Conservation (phyloP, 2,113 vertebrate species). For the Bungarus multicinctus region DNA sequence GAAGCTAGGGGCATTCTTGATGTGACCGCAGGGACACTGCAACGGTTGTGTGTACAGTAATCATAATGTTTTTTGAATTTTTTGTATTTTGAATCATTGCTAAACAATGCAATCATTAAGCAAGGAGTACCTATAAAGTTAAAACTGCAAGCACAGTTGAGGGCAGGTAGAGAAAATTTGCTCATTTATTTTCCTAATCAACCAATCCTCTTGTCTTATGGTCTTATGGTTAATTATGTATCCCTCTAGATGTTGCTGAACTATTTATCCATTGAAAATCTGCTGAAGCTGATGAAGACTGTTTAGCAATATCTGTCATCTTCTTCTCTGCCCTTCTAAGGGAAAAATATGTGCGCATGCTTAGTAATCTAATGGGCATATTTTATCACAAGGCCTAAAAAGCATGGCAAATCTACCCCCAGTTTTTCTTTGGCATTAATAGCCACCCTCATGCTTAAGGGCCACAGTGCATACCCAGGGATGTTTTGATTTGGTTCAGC, state of each 20-base stretch:
- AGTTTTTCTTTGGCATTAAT: not conserved
- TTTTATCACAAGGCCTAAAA: not conserved
- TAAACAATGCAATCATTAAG: not conserved
- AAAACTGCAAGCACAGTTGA: not conserved
- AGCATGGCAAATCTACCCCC: constrained; percentile 2
- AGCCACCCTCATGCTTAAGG: not conserved
- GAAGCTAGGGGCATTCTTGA: not conserved
- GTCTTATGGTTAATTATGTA: not conserved
- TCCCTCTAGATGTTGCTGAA: not conserved
- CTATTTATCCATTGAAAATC: not conserved
- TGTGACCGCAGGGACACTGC: not conserved
- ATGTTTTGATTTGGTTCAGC: not conserved
- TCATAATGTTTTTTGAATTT: not conserved
- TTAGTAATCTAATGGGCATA: not conserved
- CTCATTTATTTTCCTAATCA: not conserved
- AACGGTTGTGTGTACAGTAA: not conserved
- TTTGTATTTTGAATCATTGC: not conserved
- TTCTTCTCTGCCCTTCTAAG: not conserved
- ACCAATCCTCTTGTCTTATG: not conserved
- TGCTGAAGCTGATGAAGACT: not conserved
- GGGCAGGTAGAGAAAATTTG: not conserved
- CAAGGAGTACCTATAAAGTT: not conserved
- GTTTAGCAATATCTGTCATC: not conserved
- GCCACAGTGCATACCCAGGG: not conserved
- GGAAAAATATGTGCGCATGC: not conserved